Conservation (phyloP, 2,113 vertebrate species). For the Entelurus aequoreus region DNA sequence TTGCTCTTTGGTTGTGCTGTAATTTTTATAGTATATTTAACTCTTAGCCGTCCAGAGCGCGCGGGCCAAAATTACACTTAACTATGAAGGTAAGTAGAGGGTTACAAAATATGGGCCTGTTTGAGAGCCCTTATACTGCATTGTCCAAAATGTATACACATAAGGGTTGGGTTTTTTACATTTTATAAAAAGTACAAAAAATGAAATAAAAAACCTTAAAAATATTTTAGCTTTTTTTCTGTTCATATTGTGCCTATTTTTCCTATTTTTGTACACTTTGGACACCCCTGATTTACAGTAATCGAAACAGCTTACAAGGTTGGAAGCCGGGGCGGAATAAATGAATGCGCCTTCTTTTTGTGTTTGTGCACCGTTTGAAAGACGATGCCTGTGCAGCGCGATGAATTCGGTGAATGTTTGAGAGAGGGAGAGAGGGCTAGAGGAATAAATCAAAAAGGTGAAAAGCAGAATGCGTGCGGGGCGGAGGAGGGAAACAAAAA, state of each 20-base stretch:
- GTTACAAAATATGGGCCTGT: too few species aligned
- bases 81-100: too few species aligned
- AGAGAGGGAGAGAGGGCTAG: background rate
- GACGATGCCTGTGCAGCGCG: slow-evolving; percentile 13
- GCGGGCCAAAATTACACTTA: too few species aligned
- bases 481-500: slow-evolving; percentile 17
- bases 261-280: background rate
- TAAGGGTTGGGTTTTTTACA: too few species aligned
- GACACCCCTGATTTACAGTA: slow-evolving; percentile 9
- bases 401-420: background rate
- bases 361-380: slow-evolving; percentile 19
- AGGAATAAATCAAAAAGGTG: slow-evolving; percentile 45
- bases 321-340: slow-evolving; percentile 8
- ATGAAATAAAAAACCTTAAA: too few species aligned
- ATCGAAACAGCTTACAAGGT: background rate
- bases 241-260: too few species aligned
- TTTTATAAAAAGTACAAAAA: too few species aligned
- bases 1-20: too few species aligned
- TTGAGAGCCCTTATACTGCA: too few species aligned
- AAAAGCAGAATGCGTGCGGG: slow-evolving; percentile 16
- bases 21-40: too few species aligned
- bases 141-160: too few species aligned
- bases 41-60: too few species aligned
- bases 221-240: background rate
- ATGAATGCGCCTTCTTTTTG: slow-evolving; percentile 23